phyloP scores from a whole-genome alignment of 2,797 vertebrate genomes.

The Lepidocolaptes lacrymiger region DNA sequence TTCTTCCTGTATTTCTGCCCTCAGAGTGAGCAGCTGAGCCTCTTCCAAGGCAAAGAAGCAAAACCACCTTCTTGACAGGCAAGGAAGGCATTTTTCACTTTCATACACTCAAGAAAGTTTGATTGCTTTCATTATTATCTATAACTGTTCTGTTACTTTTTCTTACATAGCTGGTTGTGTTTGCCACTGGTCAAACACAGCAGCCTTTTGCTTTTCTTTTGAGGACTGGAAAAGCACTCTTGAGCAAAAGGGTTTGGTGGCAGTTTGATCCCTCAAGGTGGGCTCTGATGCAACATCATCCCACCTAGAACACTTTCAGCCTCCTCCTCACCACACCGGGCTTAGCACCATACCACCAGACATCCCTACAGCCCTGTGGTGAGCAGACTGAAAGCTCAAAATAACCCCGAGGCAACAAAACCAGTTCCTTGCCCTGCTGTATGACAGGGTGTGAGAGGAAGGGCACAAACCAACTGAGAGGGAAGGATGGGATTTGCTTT shows the following conservation, averaged over 20 bases:
- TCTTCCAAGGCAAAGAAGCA: not conserved
- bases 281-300: not conserved
- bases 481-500: not conserved
- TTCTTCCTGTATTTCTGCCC: not conserved
- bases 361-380: not conserved
- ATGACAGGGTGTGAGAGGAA: not conserved
- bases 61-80: not conserved
- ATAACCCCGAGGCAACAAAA: not conserved
- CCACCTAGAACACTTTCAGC: not conserved
- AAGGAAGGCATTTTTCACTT: not conserved
- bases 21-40: not conserved
- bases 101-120: not conserved
- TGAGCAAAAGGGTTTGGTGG: not conserved
- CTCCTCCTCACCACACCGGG: not conserved
- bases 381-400: not conserved
- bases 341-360: not conserved
- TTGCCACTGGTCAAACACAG: not conserved
- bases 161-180: not conserved
- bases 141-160: not conserved
- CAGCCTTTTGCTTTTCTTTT: not conserved
- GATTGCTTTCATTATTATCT: not conserved
- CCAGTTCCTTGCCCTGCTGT: not conserved
- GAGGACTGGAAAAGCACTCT: not conserved
- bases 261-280: not conserved
- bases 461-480: not conserved